Conservation (phyloP, 2,113 vertebrate genomes). For the Proterorhinus semilunaris region DNA sequence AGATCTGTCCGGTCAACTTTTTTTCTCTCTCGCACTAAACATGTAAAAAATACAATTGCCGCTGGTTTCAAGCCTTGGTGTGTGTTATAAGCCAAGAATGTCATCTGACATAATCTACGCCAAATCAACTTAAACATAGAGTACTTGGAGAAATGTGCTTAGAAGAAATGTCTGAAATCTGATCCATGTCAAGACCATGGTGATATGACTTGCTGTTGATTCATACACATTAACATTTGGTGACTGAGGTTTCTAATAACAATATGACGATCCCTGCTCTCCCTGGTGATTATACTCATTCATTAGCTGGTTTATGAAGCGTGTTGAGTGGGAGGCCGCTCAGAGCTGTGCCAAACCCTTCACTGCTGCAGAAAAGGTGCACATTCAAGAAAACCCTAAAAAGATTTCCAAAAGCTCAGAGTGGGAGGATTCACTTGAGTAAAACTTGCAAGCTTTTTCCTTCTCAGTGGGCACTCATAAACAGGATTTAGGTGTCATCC, state of each 20-base stretch:
- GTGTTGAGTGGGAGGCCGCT: constrained; percentile 47
- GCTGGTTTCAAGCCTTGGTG: not conserved
- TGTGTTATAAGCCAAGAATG: not conserved
- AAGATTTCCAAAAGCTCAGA: constrained; percentile 40
- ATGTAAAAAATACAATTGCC: not conserved
- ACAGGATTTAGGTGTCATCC: constrained; percentile 19
- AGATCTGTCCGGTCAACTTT: no score
- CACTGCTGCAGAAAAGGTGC: constrained; percentile 43
- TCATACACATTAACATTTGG: not conserved
- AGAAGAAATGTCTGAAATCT: not conserved
- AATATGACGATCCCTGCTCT: constrained; percentile 9
- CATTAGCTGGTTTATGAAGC: constrained; percentile 40
- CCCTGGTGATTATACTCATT: constrained; percentile 28
- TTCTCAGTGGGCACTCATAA: constrained; percentile 41
- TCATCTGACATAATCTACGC: not conserved
- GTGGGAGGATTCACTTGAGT: constrained; percentile 60
- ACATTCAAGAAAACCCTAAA: constrained; percentile 46
- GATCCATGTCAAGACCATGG: not conserved
- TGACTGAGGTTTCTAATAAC: constrained; percentile 9
- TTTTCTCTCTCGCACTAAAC: no score
- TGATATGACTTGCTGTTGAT: not conserved
- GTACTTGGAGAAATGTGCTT: no score
- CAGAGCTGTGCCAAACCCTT: constrained; percentile 49
- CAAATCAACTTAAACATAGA: not conserved
- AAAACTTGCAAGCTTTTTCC: constrained; percentile 56